Conservation (phyloP, 53 echinoderm and acorn worm genomes). For the Hippasteria phrygiana region DNA sequence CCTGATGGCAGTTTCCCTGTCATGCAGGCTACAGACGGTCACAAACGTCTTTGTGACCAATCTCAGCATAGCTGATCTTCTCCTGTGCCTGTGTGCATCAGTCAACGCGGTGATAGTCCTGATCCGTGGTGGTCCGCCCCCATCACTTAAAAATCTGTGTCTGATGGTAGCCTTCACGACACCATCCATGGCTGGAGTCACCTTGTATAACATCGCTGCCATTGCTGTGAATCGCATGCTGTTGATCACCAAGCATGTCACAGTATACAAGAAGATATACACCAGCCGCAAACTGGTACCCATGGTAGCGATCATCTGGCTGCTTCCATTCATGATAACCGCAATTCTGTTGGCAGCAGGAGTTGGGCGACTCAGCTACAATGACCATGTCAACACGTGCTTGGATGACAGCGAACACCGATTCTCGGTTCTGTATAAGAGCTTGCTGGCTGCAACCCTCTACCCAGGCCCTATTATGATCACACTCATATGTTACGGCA, state of each 20-base stretch:
- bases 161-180: constrained; percentile 9
- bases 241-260: constrained; percentile 24
- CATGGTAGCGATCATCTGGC: constrained; percentile 31
- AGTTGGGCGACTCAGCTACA: constrained; percentile 28
- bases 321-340: background rate
- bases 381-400: constrained; percentile 10
- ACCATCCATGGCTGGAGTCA: constrained; percentile 10
- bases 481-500: constrained; percentile 36
- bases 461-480: constrained; percentile 18
- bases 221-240: constrained; percentile 51
- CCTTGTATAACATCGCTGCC: constrained; percentile 31
- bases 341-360: background rate
- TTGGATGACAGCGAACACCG: constrained; percentile 37
- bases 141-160: constrained; percentile 16
- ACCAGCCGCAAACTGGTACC: constrained; percentile 5
- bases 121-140: constrained; percentile 22
- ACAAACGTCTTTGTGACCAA: constrained; percentile 59
- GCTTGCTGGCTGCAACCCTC: constrained; percentile 7
- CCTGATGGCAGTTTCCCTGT: constrained; percentile 35
- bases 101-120: constrained; percentile 9
- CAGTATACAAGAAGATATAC: constrained; percentile 28
- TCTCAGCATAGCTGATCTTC: constrained; percentile 35
- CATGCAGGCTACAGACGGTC: constrained; percentile 46
- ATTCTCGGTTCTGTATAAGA: constrained; percentile 13
- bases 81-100: constrained; percentile 25